Evolutionary conservation across 2,797 vertebrate species (phyloP).

Genomic region (Gouania willdenowi): DNA sequence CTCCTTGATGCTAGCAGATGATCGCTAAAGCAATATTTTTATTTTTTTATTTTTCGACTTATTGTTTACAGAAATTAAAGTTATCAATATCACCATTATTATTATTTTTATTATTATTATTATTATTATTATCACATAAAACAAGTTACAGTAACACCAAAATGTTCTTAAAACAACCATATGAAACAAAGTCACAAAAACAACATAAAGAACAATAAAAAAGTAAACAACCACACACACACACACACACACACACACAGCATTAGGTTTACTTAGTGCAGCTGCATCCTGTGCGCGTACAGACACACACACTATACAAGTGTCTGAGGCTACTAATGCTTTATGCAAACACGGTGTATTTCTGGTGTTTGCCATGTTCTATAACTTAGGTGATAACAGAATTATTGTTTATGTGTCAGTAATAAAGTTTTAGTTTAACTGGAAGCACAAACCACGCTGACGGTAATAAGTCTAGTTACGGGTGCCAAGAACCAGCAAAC

Average conservation of each 20-base stretch:
- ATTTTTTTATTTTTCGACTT: no score
- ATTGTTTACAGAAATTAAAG: no score
- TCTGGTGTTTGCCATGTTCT: background rate
- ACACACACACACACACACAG: slow-evolving; percentile 1
- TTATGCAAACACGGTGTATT: no score
- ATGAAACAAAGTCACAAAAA: no score
- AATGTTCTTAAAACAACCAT: no score
- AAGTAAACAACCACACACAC: slow-evolving; percentile 16
- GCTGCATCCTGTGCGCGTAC: slow-evolving; percentile 67
- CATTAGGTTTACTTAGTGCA: slow-evolving; percentile 47
- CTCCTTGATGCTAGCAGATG: no score
- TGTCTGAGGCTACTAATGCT: no score
- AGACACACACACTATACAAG: slow-evolving; percentile 7
- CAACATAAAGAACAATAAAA: slow-evolving; percentile 28
- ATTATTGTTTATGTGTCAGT: slow-evolving; percentile 7
- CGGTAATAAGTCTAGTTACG: slow-evolving; percentile 36
- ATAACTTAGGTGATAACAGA: slow-evolving; percentile 15
- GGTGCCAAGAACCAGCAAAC: slow-evolving; percentile 29
- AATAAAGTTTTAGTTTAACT: slow-evolving; percentile 20
- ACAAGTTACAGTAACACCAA: no score
- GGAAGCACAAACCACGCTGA: slow-evolving; percentile 26
- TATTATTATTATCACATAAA: no score
- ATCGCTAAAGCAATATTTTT: no score
- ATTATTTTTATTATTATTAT: no score
- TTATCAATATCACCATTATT: no score